Percentiles rank a stretch among this genome's conserved stretches.
Conservation (phyloP, 2,888 invertebrate genomes). For the Epistrophella euchroma region DNA sequence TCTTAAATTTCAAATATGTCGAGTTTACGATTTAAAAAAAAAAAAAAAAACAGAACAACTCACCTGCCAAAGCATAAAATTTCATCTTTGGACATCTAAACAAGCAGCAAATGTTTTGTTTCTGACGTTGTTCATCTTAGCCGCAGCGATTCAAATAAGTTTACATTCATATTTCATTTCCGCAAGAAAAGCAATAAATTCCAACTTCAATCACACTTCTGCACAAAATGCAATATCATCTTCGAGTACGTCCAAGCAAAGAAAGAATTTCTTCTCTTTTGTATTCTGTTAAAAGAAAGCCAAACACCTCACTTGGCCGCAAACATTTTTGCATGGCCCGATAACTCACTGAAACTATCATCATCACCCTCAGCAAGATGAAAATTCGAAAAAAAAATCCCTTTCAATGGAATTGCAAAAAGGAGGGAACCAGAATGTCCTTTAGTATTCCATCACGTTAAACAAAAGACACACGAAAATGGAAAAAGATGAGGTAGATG, state of each 20-base stretch:
- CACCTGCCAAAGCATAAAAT: not conserved
- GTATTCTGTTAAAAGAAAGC: not conserved
- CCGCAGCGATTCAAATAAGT: not conserved
- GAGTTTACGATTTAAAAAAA: not conserved
- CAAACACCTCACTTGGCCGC: conserved; percentile 26
- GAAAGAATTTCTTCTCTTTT: not conserved
- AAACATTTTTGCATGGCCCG: conserved; percentile 12
- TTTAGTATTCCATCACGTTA: not conserved
- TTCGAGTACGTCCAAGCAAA: conserved; percentile 24
- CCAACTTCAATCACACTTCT: not conserved
- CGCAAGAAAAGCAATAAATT: not conserved
- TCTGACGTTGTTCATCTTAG: not conserved
- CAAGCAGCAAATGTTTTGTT: not conserved
- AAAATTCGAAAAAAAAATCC: not conserved
- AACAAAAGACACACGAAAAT: conserved; percentile 19
- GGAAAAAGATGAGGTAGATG: not conserved
- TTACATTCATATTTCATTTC: conserved; percentile 13
- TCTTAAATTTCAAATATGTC: not conserved
- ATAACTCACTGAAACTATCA: conserved; percentile 38
- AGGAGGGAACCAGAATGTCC: conserved; percentile 23
- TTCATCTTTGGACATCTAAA: not conserved
- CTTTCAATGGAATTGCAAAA: not conserved
- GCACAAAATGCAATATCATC: conserved; percentile 9
- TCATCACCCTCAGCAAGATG: conserved; percentile 11
- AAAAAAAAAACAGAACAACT: not conserved